phyloP scores from a whole-genome alignment of 2,113 vertebrate species.

The Machaerirhynchus nigripectus region DNA sequence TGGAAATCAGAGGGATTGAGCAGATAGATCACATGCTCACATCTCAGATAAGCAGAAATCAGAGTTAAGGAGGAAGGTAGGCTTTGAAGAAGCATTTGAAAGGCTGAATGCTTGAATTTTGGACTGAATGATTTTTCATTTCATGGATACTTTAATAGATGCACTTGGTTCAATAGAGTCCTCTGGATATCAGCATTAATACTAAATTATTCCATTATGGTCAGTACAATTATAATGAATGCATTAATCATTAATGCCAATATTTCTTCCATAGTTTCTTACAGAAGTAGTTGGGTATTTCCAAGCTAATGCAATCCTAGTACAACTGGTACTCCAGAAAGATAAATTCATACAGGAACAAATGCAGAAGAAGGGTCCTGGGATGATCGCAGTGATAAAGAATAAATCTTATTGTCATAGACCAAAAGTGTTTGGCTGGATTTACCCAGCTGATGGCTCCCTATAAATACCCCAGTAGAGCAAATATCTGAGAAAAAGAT shows the following conservation, averaged over 20 bases:
- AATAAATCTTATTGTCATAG: not conserved
- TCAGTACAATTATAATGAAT: slow-evolving; percentile 3
- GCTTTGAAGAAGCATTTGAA: too few species aligned
- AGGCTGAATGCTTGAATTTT: not conserved
- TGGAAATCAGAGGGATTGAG: not conserved
- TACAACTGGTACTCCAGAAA: not conserved
- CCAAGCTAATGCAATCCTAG: not conserved
- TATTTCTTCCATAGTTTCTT: not conserved
- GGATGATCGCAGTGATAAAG: not conserved
- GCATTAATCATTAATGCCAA: slow-evolving; percentile 13
- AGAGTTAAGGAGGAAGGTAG: not conserved
- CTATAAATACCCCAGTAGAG: not conserved
- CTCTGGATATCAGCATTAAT: slow-evolving; percentile 18
- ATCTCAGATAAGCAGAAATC: not conserved
- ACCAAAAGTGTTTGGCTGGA: not conserved
- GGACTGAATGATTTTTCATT: slow-evolving; percentile 27
- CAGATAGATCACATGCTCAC: not conserved
- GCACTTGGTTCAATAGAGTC: not conserved
- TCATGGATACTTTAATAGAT: slow-evolving; percentile 38
- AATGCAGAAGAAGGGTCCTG: not conserved
- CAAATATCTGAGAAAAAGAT: not conserved
- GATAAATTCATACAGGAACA: not conserved
- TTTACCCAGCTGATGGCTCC: not conserved
- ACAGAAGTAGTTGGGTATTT: not conserved
- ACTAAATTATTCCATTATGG: slow-evolving; percentile 48